Evolutionary conservation across 2,113 vertebrate species (phyloP).

Genomic region (Podocnemis expansa): DNA sequence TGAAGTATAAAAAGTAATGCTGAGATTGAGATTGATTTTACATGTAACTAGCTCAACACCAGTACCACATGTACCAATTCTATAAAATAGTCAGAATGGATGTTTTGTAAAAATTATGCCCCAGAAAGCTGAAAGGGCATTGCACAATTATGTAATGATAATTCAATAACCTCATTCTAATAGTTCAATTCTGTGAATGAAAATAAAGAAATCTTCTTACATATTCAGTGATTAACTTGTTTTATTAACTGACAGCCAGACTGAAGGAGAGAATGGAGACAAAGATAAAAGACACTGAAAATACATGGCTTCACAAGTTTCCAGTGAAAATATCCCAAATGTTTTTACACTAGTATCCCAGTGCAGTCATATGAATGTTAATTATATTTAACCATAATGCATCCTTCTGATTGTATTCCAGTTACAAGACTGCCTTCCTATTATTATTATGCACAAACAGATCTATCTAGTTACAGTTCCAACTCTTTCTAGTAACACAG

Average conservation of each 20-base stretch:
- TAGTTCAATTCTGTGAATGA: neutral
- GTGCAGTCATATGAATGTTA: neutral
- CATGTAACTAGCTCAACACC: neutral
- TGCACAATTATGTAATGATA: neutral
- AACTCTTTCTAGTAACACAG: neutral
- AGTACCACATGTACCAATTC: neutral
- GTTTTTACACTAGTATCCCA: neutral
- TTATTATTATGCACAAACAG: neutral
- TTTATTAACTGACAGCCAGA: neutral
- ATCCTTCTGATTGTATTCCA: neutral
- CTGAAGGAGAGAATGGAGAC: neutral
- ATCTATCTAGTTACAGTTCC: neutral
- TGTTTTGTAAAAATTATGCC: neutral
- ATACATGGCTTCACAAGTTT: neutral
- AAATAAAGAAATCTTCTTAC: neutral
- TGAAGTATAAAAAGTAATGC: neutral
- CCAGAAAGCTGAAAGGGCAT: neutral
- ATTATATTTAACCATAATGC: accelerated
- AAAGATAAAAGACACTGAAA: slow-evolving; percentile 9
- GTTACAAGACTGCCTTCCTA: neutral
- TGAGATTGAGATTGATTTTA: neutral
- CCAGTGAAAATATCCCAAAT: neutral
- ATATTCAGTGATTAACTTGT: neutral
- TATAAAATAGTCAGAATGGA: neutral
- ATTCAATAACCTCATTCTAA: neutral